Conservation (phyloP, 64 coral and sea anemone species). For the Stylophora pistillata region DNA sequence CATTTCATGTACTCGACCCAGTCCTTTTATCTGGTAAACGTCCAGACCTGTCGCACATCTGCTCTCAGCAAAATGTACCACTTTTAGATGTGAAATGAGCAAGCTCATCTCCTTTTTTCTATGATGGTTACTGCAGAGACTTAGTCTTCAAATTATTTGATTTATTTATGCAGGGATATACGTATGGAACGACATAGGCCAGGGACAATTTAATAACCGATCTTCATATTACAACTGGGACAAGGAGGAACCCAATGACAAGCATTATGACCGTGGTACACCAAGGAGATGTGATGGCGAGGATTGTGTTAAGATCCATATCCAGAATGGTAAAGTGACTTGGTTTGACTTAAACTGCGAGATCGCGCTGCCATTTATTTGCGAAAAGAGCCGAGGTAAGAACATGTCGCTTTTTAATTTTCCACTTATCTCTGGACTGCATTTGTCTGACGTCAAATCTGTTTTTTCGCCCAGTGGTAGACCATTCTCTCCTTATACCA, state of each 20-base stretch:
- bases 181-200: constrained; percentile 90
- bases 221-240: constrained; percentile 94
- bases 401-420: neutral
- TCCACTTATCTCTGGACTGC: no score
- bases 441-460: no score
- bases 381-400: constrained; percentile 84
- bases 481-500: no score
- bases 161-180: constrained; percentile 65
- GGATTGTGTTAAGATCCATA: constrained; percentile 93
- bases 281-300: constrained; percentile 79
- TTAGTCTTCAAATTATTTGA: neutral
- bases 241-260: constrained; percentile 87
- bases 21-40: no score
- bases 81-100: no score
- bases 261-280: constrained; percentile 70
- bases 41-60: no score
- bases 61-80: no score
- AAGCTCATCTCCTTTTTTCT: no score
- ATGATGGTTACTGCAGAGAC: no score
- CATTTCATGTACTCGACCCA: no score
- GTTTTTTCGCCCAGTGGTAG: no score
- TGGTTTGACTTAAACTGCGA: constrained; percentile 84
- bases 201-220: constrained; percentile 71
- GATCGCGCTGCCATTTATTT: constrained; percentile 83
- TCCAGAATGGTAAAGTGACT: constrained; percentile 70